phyloP scores from a whole-genome alignment of 2,797 vertebrate genomes.

The Rhabdophis nuchalis region DNA sequence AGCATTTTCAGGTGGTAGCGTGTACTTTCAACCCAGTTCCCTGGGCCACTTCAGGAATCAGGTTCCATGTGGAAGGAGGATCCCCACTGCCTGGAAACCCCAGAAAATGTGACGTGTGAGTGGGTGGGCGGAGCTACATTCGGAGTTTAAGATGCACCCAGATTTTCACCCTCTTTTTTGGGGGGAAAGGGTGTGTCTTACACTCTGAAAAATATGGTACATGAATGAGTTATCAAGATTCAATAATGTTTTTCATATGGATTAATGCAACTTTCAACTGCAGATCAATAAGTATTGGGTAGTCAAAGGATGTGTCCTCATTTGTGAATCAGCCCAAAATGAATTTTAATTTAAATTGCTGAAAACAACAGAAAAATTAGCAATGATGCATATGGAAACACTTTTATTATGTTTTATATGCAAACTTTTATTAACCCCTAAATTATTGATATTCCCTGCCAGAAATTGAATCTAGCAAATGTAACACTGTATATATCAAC shows the following conservation, averaged over 20 bases:
- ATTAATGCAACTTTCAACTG: background rate
- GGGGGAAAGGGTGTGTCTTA: too few relatives aligned
- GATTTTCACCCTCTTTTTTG: too few relatives aligned
- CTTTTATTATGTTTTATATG: background rate
- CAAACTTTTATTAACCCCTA: background rate
- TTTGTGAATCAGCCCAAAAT: background rate
- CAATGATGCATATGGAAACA: background rate
- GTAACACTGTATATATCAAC: too few relatives aligned
- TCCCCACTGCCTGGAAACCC: too few relatives aligned
- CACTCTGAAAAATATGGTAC: too few relatives aligned
- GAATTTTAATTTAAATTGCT: background rate
- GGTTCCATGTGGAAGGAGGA: too few relatives aligned
- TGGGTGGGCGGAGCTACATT: too few relatives aligned
- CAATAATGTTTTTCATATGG: background rate
- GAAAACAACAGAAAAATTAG: background rate
- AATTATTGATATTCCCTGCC: background rate
- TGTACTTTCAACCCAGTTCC: too few relatives aligned
- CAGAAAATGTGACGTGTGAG: too few relatives aligned
- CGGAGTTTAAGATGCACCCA: too few relatives aligned
- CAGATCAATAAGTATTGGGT: background rate
- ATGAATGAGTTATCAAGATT: background rate
- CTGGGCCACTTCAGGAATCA: too few relatives aligned
- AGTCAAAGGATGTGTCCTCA: background rate
- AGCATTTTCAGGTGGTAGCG: too few relatives aligned
- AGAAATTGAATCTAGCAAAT: background rate